Base-by-base conservation (phyloP, 2,888 invertebrate species). In the Noctua janthe region DNA sequence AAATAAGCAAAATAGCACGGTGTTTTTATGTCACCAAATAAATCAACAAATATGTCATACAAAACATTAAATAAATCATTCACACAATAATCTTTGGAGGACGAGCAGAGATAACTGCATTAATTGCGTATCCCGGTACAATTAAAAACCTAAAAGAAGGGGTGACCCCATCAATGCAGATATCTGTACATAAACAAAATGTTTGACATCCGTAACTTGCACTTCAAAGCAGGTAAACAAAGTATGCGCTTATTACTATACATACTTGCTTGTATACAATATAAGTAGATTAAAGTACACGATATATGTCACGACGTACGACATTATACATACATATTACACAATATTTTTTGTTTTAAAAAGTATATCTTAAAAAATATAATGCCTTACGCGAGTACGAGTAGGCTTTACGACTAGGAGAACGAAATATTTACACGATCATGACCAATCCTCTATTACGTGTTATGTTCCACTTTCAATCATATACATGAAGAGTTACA, bases 391-490 rank as follows among this genome's bases (percentile, higher is more conserved):
- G 93, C 66, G 4, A 29, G 62, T 29, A 62, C 91, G 82, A 90
- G 43, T 79, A 84, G 87, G 87, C 89, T 90, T 92, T 93, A 93
- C 88, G 84, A 86, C 94, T 96, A 95, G 91, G 77, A 91, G 82
- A 88, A 84, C 75, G 76, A 94, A 94, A 93, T 96, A 96, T 96
- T 92, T 95, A 96, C 96, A 96, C 93, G 94, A 94, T 92, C 94
- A 90, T 89, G 75, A 81, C 74, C 86, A 59, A 74, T 67, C 49
- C 39, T 75, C 43, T 80, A 73, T 43, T 71, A 78, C 71, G 67
- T 78, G 64, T 76, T 76, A 74, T 64, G 79, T 78, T 75, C 17
- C 69, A 62, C 17, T 62, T 51, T 47, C 75, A 62, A 81, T 72
- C 74, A 76, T 62, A 69, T 73, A 83, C 69, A 80, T 74, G 69